Evolutionary conservation across 2,797 vertebrate genomes (phyloP), one percentile per base, ranked within the genome.

Genomic region (Argyrosomus regius): DNA sequence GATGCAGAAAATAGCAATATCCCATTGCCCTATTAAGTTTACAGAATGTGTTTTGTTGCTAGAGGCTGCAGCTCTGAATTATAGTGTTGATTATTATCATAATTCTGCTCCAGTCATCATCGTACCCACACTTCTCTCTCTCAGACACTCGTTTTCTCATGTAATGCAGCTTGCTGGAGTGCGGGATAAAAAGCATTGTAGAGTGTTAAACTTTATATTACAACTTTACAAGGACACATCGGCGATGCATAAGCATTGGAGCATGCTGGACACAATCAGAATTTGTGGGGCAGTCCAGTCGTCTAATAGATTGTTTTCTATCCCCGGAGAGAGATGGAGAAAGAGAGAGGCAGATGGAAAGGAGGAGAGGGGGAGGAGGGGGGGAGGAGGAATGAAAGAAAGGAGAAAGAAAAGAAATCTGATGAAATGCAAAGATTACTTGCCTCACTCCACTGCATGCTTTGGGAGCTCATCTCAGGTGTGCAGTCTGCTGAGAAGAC

Each of bases 341-440:
- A 22, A 60, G 57, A 72, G 73, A 75, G 61, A 64, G 43, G 64
- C 52, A 83, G 78, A 75, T 65, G 48, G 71, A 68, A 66, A 39
- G 24, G 41, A 54, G 52, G 61, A 60, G 59, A 26, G 13, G 35
- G 7, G 49, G 31, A 67, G 57, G 53, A 35, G 31, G 31, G 18
- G 0, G 35, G 35, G 41, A 48, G 59, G 48, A 77, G 48, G 77
- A 72, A 59, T 26, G 62, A 77, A 77, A 66, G 39, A 63, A 74
- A 71, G 43, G 22, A 39, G 26, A 35, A n/a, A 18, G 1, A 35
- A 28, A 41, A 60, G 52, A 72, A 78, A 77, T 50, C 45, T 62
- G 80, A 87, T 87, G 82, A 85, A 91, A 90, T 83, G 80, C 88
- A 87, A 81, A 90, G 87, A 92, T 91, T 84, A 86, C 72, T 73